phyloP scores from a whole-genome alignment of 1,140 invertebrate species.

The Melipona quadrifasciata region DNA sequence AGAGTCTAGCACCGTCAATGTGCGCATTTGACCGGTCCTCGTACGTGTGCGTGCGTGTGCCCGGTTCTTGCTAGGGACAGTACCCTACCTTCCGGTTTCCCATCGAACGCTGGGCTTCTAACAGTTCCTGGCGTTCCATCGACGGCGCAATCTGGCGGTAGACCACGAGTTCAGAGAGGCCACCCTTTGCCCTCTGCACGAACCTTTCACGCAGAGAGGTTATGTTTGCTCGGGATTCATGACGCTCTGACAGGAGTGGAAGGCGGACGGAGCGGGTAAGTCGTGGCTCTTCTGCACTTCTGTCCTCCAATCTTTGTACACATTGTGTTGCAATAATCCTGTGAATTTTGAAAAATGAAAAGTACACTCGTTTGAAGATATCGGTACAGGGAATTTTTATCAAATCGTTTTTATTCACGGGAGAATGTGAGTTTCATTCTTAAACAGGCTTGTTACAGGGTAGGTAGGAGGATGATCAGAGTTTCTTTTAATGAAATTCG shows the following conservation, averaged over 20 bases:
- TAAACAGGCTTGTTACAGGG: neutral
- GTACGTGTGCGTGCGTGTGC: constrained; percentile 18
- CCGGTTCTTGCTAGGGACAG: neutral
- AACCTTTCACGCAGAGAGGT: constrained; percentile 40
- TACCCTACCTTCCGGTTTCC: neutral
- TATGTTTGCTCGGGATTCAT: constrained; percentile 65
- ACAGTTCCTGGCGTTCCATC: constrained; percentile 13
- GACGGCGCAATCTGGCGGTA: constrained; percentile 55
- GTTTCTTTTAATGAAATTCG: neutral
- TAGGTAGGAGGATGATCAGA: neutral
- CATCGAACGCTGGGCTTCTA: neutral
- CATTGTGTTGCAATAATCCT: neutral
- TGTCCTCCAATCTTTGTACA: too few relatives aligned
- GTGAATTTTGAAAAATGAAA: neutral
- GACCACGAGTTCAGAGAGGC: constrained; percentile 5
- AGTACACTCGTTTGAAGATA: neutral
- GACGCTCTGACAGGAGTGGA: constrained; percentile 68
- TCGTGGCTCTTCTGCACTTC: neutral
- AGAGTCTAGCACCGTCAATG: constrained; percentile 45
- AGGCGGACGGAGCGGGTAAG: constrained; percentile 65
- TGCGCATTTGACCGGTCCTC: constrained; percentile 19
- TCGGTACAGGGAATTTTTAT: neutral
- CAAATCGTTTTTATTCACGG: neutral
- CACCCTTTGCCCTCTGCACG: constrained; percentile 15
- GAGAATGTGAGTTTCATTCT: neutral